Percentiles rank a stretch among this genome's conserved stretches.
Evolutionary conservation across 1,140 invertebrate species (phyloP).

Genomic region (Bradysia coprophila): DNA sequence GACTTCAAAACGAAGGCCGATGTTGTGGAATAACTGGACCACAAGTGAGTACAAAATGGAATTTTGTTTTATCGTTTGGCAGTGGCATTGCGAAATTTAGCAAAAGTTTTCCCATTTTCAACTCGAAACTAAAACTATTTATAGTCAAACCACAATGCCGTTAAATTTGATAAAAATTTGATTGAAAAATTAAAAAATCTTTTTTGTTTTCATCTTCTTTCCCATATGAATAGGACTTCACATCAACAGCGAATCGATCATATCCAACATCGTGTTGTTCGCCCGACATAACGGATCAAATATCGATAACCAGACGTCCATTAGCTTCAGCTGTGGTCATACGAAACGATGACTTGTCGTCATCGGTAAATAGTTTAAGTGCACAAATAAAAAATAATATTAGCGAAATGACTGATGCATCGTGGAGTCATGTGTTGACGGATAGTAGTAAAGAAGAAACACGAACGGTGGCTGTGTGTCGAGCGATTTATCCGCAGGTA

Average conservation of each 20-base stretch:
- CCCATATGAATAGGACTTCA: constrained; percentile 5
- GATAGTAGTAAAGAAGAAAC: constrained; percentile 1
- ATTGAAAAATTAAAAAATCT: not conserved
- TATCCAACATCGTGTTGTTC: constrained; percentile 5
- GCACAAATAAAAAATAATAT: constrained; percentile 2
- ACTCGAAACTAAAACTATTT: too few relatives aligned
- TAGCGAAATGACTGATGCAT: constrained; percentile 3
- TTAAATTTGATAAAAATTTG: too few relatives aligned
- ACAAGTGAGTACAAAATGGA: constrained; percentile 4
- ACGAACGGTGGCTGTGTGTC: constrained; percentile 9
- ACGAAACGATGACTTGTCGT: not conserved
- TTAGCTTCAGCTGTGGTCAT: constrained; percentile 5
- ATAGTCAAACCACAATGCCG: too few relatives aligned
- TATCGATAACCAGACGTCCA: constrained; percentile 4
- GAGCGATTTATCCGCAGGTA: constrained; percentile 15
- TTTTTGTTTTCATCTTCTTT: not conserved
- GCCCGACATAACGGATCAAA: constrained; percentile 3
- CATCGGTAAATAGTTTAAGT: not conserved
- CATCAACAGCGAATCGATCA: constrained; percentile 3
- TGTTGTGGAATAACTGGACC: constrained; percentile 64
- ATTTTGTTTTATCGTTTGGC: too few relatives aligned
- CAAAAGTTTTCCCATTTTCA: too few relatives aligned
- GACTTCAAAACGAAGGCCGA: constrained; percentile 48
- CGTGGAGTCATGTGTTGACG: constrained; percentile 4
- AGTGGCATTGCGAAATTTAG: too few relatives aligned